phyloP scores from a whole-genome alignment of 2,888 invertebrate genomes.

The Elegia similella region DNA sequence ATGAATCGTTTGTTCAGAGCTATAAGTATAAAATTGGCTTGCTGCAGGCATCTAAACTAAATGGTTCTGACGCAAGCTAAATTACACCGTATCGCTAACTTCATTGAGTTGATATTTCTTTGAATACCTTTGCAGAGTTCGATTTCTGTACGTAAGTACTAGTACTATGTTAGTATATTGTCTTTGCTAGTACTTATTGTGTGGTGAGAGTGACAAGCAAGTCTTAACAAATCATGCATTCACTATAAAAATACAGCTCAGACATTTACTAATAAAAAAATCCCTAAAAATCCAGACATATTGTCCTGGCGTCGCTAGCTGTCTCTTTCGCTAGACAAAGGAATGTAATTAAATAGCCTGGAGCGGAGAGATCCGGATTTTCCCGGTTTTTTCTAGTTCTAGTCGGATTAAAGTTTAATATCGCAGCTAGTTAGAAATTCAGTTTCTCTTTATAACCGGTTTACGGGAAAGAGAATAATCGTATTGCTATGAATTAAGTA shows the following conservation, averaged over 20 bases:
- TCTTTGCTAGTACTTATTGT: no score
- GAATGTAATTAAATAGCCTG: slow-evolving; percentile 41
- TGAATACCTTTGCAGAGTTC: no score
- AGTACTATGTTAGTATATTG: no score
- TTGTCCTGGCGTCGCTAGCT: slow-evolving; percentile 18
- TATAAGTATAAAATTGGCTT: no score
- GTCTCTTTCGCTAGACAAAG: slow-evolving; percentile 35
- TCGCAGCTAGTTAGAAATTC: slow-evolving; percentile 17
- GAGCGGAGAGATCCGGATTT: slow-evolving; percentile 26
- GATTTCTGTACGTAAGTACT: no score
- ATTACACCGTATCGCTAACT: no score
- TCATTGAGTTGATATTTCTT: no score
- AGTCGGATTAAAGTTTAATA: slow-evolving; percentile 34
- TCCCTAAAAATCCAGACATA: not conserved
- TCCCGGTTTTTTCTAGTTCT: slow-evolving; percentile 29
- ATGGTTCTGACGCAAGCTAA: no score
- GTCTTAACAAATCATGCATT: no score
- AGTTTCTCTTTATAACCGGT: not conserved
- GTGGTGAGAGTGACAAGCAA: no score
- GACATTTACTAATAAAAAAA: not conserved
- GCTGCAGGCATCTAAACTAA: no score
- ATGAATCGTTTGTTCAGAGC: no score
- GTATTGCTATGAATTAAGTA: not conserved
- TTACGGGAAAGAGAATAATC: not conserved
- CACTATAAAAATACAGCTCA: not conserved